Evolutionary conservation across 2,888 invertebrate species (phyloP).

Genomic region (Uropetala carovei): DNA sequence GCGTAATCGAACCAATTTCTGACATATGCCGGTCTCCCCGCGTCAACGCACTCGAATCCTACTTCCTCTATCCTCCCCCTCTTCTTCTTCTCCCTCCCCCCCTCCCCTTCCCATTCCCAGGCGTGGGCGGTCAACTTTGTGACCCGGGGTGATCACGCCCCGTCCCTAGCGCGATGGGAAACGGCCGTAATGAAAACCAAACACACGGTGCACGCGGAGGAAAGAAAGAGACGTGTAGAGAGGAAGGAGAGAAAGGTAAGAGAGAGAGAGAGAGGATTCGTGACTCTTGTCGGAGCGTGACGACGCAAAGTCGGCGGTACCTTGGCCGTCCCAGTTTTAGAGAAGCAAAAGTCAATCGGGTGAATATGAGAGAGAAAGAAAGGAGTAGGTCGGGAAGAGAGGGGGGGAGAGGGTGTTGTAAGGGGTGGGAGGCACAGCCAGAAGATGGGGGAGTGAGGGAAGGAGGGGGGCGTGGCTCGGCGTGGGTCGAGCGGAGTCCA

Average conservation of each 20-base stretch:
- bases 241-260: neutral
- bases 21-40: neutral
- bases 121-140: slow-evolving; percentile 62
- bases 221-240: neutral
- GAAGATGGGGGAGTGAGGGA: neutral
- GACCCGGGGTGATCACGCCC: slow-evolving; percentile 60
- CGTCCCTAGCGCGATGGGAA: slow-evolving; percentile 13
- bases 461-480: neutral
- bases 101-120: neutral
- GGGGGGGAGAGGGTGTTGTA: too few relatives aligned
- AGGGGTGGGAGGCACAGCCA: neutral
- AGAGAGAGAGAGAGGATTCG: neutral
- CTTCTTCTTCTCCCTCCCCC: neutral
- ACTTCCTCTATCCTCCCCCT: neutral
- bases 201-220: slow-evolving; percentile 18
- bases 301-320: slow-evolving; percentile 25
- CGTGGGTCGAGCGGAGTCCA: slow-evolving; percentile 16
- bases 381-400: neutral
- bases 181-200: slow-evolving; percentile 8
- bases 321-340: slow-evolving; percentile 56
- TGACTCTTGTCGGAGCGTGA: slow-evolving; percentile 31
- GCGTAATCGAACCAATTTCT: neutral
- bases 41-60: neutral
- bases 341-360: slow-evolving; percentile 46
- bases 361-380: neutral